Conservation (phyloP, 2,797 vertebrate species). For the Chaetophractus vellerosus region DNA sequence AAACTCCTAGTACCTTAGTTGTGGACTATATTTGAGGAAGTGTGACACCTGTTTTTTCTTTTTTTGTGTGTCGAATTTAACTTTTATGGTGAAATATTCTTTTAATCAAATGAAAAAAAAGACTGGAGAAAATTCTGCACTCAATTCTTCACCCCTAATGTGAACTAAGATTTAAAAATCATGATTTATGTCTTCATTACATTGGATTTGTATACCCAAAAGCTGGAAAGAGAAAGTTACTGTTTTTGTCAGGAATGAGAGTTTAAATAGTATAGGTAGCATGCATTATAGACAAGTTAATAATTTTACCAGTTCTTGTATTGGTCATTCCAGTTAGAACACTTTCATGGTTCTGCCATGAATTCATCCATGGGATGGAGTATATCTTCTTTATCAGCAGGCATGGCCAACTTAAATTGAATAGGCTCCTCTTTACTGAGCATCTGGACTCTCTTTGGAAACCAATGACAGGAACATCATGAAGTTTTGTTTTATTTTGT, state of each 20-base stretch:
- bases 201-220: slow-evolving; percentile 17
- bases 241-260: slow-evolving; percentile 24
- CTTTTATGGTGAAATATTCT: slow-evolving; percentile 11
- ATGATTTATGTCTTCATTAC: slow-evolving; percentile 34
- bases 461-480: neutral
- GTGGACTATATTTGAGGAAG: slow-evolving; percentile 27
- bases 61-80: neutral
- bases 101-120: slow-evolving; percentile 25
- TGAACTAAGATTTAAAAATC: slow-evolving; percentile 42
- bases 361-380: neutral
- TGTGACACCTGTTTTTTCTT: neutral
- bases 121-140: neutral
- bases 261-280: slow-evolving; percentile 34
- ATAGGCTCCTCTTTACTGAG: neutral
- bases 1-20: neutral
- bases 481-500: neutral
- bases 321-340: neutral
- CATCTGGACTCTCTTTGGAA: slow-evolving; percentile 36
- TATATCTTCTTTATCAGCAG: neutral
- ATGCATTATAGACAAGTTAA: slow-evolving; percentile 6
- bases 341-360: neutral
- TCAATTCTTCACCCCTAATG: neutral
- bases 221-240: slow-evolving; percentile 35
- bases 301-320: neutral
- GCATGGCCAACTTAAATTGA: neutral